Base-by-base conservation (phyloP, 2,797 vertebrate species). In the Notolepis coatsorum region DNA sequence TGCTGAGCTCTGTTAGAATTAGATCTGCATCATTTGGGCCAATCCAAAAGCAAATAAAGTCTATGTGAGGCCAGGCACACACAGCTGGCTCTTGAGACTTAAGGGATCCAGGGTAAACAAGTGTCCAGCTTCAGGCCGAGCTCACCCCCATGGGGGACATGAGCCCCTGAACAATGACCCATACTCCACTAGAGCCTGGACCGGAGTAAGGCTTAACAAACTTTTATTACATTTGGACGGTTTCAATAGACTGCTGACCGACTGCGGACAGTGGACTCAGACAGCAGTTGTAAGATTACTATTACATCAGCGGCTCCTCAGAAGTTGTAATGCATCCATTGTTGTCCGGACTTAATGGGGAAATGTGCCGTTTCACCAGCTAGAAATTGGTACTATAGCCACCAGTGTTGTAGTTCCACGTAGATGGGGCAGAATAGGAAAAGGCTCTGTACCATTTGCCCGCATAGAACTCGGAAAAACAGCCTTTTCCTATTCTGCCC, bases 31-130 rank as follows among this genome's bases (percentile, higher is more conserved):
- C 90, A 92, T 93, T 94, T 91, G 89, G 86, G 81, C 82, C 80
- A 71, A 91, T 93, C 93, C 82, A 23, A 79, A 80, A 78, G 90
- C 88, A 95, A 94, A 95, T 89, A 94, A 80, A 79, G 72, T 78
- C 78, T 53, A 61, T 80, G 71, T 89, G 86, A 91, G 86, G 52
- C 84, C 84, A 53, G 63, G 88, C 85, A 89, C 88, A 84, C 94
- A 88, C 94, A 95, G 93, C 93, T 93, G 93, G 70, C 88, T 70
- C 83, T 88, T 85, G 80, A 90, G 83, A 87, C 85, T 75, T 77
- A 64, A 61, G 76, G 90, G 86, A 86, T 89, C 89, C 89, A 79
- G 82, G 80, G 86, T 90, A 95, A 95, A 95, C 91, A 92, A 84
- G 43, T 52, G 73, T 88, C 58, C 88, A 71, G 84, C 82, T 84